phyloP scores from a whole-genome alignment of 2,888 invertebrate genomes.

The Drosophila niveifrons region DNA sequence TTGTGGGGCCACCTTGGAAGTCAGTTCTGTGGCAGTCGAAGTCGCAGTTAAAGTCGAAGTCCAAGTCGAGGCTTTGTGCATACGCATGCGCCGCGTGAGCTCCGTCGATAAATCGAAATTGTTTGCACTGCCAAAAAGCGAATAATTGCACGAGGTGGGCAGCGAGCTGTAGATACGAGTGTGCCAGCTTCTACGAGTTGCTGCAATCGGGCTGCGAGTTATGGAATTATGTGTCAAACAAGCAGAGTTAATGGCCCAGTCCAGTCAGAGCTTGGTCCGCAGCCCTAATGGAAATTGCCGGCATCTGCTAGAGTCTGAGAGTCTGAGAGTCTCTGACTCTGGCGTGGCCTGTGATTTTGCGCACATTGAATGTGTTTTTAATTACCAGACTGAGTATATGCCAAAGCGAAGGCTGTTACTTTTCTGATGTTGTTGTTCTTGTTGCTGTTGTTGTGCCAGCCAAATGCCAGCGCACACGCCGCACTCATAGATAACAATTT shows the following conservation, averaged over 20 bases:
- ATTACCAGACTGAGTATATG: constrained; percentile 74
- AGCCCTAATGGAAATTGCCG: constrained; percentile 73
- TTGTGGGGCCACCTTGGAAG: constrained; percentile 53
- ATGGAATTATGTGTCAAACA: constrained; percentile 80
- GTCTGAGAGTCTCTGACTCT: constrained; percentile 10
- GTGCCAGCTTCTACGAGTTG: constrained; percentile 38
- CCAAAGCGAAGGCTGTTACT: constrained; percentile 53
- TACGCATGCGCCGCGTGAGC: constrained; percentile 74
- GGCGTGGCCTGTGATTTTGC: constrained; percentile 72
- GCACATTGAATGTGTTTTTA: constrained; percentile 81
- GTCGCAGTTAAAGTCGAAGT: not conserved
- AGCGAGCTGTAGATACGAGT: constrained; percentile 20
- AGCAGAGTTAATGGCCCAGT: constrained; percentile 74
- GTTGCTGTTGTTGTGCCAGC: too few species aligned
- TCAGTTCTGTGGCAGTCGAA: constrained; percentile 14
- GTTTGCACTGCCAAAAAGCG: constrained; percentile 80
- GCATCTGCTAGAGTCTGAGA: constrained; percentile 27
- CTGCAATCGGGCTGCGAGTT: constrained; percentile 64
- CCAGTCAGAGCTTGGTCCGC: constrained; percentile 29
- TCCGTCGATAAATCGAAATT: constrained; percentile 78
- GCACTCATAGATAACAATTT: constrained; percentile 82
- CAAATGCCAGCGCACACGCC: constrained; percentile 76
- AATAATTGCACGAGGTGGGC: constrained; percentile 78
- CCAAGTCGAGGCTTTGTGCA: not conserved
- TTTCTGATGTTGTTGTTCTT: not conserved